Evolutionary conservation across 1,140 invertebrate species (phyloP).

Genomic region (Hylaeus volcanicus): DNA sequence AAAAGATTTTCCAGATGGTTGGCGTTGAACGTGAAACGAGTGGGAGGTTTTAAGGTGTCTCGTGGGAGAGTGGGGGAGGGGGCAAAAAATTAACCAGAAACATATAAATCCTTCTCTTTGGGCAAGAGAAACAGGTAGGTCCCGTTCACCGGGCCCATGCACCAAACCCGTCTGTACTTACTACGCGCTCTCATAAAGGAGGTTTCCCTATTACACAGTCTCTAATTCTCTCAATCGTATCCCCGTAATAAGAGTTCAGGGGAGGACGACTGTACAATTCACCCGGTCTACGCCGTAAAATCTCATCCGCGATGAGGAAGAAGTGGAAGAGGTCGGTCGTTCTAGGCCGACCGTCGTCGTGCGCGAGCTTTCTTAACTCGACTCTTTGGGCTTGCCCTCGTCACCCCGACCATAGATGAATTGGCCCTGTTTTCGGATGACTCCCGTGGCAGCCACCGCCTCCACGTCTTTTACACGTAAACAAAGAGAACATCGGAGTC

Average conservation of each 20-base stretch:
- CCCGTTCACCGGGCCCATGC: conserved; percentile 73
- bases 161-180: conserved; percentile 78
- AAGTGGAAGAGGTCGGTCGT: conserved; percentile 56
- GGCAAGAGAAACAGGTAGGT: conserved; percentile 52
- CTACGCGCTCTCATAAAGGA: conserved; percentile 72
- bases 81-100: conserved; percentile 26
- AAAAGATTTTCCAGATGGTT: background rate
- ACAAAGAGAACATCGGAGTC: conserved; percentile 75
- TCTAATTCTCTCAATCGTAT: conserved; percentile 58
- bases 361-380: conserved; percentile 65
- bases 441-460: conserved; percentile 79
- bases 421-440: conserved; percentile 78
- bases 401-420: conserved; percentile 70
- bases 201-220: conserved; percentile 67
- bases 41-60: background rate
- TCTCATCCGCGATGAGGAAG: conserved; percentile 55
- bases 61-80: background rate
- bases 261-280: conserved; percentile 44
- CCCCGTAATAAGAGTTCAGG: conserved; percentile 24
- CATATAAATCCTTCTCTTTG: conserved; percentile 59
- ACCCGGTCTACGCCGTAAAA: conserved; percentile 55
- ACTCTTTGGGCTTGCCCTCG: conserved; percentile 70
- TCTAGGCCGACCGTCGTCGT: conserved; percentile 48
- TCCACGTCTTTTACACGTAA: conserved; percentile 75
- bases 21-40: background rate